Percentiles rank a stretch among this genome's conserved stretches.
These are phyloP conservation scores for Lasioglossum leucozonium DNA, from an alignment of 2,888 invertebrate genomes.

Conservation along the genomic window DNA sequence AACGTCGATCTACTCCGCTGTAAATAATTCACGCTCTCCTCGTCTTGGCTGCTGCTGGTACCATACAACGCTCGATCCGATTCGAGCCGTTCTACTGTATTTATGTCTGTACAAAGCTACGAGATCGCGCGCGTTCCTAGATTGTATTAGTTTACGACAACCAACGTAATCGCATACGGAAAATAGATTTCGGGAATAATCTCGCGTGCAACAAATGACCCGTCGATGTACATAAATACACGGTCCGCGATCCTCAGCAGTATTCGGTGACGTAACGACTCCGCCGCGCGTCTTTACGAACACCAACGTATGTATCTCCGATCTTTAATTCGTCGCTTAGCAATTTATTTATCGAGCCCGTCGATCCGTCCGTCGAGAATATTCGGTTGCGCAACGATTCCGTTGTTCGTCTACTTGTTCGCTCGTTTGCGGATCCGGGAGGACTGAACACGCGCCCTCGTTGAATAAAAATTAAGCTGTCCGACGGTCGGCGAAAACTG, in stretches of 20 bases:
- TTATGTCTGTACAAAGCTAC: conserved; percentile 3
- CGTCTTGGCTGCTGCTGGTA: background rate
- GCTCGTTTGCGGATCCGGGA: background rate
- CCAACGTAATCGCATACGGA: background rate
- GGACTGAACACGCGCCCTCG: background rate
- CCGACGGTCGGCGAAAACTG: background rate
- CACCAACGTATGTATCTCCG: background rate
- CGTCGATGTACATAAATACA: background rate
- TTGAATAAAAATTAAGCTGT: background rate
- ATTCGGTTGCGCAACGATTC: background rate
- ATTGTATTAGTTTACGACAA: background rate
- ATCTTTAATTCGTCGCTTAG: background rate
- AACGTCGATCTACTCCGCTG: background rate
- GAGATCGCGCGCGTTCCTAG: background rate
- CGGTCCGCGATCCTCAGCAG: background rate
- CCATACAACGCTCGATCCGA: background rate
- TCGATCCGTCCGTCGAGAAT: background rate
- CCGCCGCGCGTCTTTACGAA: background rate
- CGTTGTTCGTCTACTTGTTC: background rate
- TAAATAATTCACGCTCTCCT: conserved; percentile 31
- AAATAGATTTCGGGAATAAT: background rate
- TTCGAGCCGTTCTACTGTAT: conserved; percentile 5
- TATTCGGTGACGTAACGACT: background rate
- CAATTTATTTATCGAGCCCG: background rate
- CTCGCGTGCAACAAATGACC: background rate